Conservation (phyloP, 2,888 invertebrate genomes). For the Ceriagrion tenellum region DNA sequence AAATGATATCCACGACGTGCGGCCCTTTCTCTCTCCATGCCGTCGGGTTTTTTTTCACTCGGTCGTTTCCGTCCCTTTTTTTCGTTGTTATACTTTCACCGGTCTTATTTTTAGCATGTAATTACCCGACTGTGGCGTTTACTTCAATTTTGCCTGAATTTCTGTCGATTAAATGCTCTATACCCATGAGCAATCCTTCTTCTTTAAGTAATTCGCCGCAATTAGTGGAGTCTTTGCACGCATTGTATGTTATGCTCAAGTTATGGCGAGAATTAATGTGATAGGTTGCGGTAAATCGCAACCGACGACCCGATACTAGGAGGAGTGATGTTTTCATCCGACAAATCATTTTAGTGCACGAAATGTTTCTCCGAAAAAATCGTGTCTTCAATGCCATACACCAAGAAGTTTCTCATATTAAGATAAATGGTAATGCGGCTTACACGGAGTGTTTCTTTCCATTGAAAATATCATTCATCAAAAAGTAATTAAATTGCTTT, state of each 20-base stretch:
- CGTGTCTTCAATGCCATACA: not conserved
- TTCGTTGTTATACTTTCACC: not conserved
- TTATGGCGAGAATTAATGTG: not conserved
- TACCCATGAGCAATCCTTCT: not conserved
- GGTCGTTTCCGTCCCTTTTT: not conserved
- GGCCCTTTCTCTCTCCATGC: not conserved
- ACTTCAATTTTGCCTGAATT: not conserved
- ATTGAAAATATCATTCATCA: not conserved
- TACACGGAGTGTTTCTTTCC: not conserved
- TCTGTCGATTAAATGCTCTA: not conserved
- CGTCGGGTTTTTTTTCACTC: not conserved
- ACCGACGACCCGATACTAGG: not conserved
- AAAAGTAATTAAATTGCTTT: not conserved
- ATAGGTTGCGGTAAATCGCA: not conserved
- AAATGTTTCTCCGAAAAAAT: not conserved
- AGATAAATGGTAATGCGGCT: not conserved
- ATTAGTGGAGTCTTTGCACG: not conserved
- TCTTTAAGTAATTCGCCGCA: not conserved
- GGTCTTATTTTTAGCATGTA: not conserved
- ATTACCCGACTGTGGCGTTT: not conserved
- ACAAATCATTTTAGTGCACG: not conserved
- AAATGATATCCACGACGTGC: conserved; percentile 55
- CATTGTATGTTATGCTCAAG: not conserved
- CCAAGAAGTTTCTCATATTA: not conserved
- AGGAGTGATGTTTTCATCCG: not conserved